Evolutionary conservation across 1,140 invertebrate species (phyloP).

Genomic region (Lepeophtheirus salmonis): DNA sequence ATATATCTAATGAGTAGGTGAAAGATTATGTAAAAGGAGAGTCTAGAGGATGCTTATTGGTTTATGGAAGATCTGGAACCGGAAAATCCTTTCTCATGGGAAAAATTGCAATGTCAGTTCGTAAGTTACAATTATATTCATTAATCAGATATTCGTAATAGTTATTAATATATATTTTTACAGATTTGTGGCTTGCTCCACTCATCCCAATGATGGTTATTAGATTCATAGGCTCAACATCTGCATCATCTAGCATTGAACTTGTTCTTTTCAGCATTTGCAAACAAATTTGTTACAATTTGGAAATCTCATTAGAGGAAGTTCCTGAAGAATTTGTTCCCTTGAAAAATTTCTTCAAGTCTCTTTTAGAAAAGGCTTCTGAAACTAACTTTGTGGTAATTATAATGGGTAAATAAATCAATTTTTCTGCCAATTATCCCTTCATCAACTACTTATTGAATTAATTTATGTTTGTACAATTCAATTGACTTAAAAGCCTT

Average conservation of each 20-base stretch:
- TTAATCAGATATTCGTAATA: too few species aligned
- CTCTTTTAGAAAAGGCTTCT: background rate
- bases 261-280: background rate
- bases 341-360: constrained; percentile 11
- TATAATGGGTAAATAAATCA: background rate
- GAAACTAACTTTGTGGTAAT: background rate
- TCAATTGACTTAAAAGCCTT: too few species aligned
- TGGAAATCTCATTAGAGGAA: constrained; percentile 10
- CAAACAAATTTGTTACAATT: constrained; percentile 14
- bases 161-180: too few species aligned
- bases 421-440: too few species aligned
- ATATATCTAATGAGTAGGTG: background rate
- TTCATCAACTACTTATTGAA: too few species aligned
- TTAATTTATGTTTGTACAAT: too few species aligned
- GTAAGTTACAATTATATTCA: constrained; percentile 3
- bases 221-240: constrained; percentile 7
- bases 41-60: background rate
- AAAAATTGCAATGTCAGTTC: constrained; percentile 5
- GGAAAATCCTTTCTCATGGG: constrained; percentile 6
- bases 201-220: background rate
- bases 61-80: constrained; percentile 7
- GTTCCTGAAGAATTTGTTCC: constrained; percentile 14
- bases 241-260: background rate
- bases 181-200: constrained; percentile 1
- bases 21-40: background rate